Evolutionary conservation across 2,888 invertebrate species (phyloP), one percentile per base, ranked within the genome.

Genomic region (Drosophila sordidula): DNA sequence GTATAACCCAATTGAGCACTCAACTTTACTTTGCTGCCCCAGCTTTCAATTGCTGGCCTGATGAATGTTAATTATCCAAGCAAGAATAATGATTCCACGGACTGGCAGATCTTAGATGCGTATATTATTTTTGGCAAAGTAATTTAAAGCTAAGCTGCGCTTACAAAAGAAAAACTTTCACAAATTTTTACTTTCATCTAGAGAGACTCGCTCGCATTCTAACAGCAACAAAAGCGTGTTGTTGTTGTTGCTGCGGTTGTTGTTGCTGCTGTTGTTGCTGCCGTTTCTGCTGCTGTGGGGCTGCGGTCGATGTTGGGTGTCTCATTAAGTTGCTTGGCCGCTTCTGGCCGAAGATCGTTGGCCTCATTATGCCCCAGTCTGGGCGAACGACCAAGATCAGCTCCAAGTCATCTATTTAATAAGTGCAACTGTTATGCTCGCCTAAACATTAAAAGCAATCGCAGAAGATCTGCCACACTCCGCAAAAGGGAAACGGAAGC

Each of bases 401-500:
- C 52, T 25, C 49, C 64, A 55, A 69, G 59, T 68, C 80, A 73
- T 58, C 54, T 74, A 56, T 50, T 59, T 62, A 56, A 56, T 72
- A 80, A 74, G 69, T 87, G 81, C 89, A 84, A 62, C 86, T 38
- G 89, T 89, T 87, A 80, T 87, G 89, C 80, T 87, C 79, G 66
- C 78, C 71, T 75, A 75, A 85, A 61, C 77, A 77, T 67, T 73
- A 56, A 62, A 65, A 74, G 75, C 62, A 55, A 32, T 61, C 46
- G 65, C 72, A 54, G 22, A 22, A 39, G 22, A 34, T 52, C 46
- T 54, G 38, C 16, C 12, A 42, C 47, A 59, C 50, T 61, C 59
- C 25, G 38, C 46, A 72, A 81, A 81, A 77, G 87, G 87, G 78
- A 84, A 86, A 87, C 89, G 83, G 87, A 87, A 83, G 76, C 79